Evolutionary conservation across 2,113 vertebrate genomes (phyloP), one percentile per base, ranked within the genome.

Genomic region (Cyanoderma ruficeps): DNA sequence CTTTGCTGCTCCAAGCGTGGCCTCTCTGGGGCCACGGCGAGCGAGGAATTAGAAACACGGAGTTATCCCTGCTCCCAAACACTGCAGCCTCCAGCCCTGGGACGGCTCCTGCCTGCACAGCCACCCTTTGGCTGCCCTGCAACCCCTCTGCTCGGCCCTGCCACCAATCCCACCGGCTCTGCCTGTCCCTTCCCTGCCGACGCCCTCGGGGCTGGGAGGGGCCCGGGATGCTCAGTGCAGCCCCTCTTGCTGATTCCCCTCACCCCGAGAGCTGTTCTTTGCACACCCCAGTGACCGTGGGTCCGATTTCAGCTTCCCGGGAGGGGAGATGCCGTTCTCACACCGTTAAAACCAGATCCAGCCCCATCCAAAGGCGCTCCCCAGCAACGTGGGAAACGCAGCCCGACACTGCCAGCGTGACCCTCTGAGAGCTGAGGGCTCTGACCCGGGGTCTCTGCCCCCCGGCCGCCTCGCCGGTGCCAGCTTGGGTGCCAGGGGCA

Each of bases 1-100:
- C 79, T 95, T 44, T 64, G 70, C 92, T 94, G 95, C 87, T 97
- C 94, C 93, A 90, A 92, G 94, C 41, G 18, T 76, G 95, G 95
- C 95, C 94, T 92, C 96, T 94, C 71, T 42, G 37, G 69, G 89
- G 92, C 90, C 94, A 86, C 44, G 19, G 94, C 59, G 13, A 90
- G 92, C 22, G 31, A 95, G 23, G 96, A 95, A 97, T 94, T 33
- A 89, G 79, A 94, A 94, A 59, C 89, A 95, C 0, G 83, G 59
- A 92, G 86, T 59, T 74, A 90, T 83, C 94, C 47, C 85, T 53
- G 59, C 3, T 90, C 75, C 46, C 90, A 95, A 82, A 61, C 78
- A 13, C 81, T 72, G 83, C 92, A 91, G 90, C 85, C 55, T 83
- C 63, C 83, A 86, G 92, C 76, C 88, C 24, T 0, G 64, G 42